Evolutionary conservation across 2,888 invertebrate genomes (phyloP), one percentile per base, ranked within the genome.

Genomic region (Drosophila mimetica): DNA sequence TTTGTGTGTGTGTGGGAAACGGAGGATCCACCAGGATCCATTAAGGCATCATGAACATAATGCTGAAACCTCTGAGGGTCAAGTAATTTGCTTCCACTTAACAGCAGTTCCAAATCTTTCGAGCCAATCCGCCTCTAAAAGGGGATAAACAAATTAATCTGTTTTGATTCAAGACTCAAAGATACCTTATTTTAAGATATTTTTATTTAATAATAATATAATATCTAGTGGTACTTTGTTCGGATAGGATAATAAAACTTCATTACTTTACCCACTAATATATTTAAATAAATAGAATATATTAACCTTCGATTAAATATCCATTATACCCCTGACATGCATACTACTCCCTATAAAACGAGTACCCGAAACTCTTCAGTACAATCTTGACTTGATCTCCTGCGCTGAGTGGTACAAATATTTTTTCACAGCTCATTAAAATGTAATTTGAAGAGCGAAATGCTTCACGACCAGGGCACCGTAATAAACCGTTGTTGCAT

Each of bases 361-460:
- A 41, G 18, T 20, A 13, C 20, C 41, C 41, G 6, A 41, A 41
- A 20, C 20, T 41, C 13, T 4, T 22, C 22, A n/a, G n/a, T 30
- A 32, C n/a, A 34, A 61, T 30, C 37, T 14, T 7, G n/a, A 14
- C 37, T 22, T 5, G 28, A 64, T 44, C 58, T 13, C 6, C 54
- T 42, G 4, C 20, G 13, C 32, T 14, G 39, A 57, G 51, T 74
- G 88, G 66, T 76, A 71, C 86, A 84, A 86, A 84, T 86, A 88
- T 88, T 86, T 86, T 63, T 84, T 81, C 76, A 86, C 84, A 86
- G 85, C 85, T 88, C 88, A 88, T 84, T 84, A 88, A 84, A 84
- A 79, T 84, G 85, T 84, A 86, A 84, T 88, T 84, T 84, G 76
- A 84, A 79, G 66, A 71, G 76, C 71, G 58, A 78, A 81, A 84